These are phyloP conservation scores for Heliornis fulica DNA, from an alignment of 2,113 vertebrate genomes.

Conservation along the genomic window DNA sequence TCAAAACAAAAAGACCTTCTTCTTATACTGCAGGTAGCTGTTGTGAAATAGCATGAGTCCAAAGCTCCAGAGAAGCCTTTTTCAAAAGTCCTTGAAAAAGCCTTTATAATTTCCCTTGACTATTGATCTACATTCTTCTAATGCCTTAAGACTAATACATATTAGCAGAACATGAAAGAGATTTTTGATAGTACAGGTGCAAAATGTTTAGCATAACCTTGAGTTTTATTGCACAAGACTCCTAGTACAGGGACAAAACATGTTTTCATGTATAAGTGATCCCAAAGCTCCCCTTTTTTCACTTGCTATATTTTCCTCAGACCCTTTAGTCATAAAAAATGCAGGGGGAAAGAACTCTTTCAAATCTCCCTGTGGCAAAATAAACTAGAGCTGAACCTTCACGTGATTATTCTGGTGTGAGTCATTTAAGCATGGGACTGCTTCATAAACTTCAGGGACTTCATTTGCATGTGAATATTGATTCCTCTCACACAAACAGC, in stretches of 20 bases:
- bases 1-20: background rate
- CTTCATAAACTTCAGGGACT: constrained; percentile 61
- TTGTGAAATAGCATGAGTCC: background rate
- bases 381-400: constrained; percentile 49
- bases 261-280: background rate
- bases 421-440: constrained; percentile 38
- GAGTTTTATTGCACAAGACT: background rate
- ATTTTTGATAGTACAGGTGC: background rate
- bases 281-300: background rate
- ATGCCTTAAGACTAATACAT: background rate
- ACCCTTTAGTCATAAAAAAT: constrained; percentile 17
- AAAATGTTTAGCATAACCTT: background rate
- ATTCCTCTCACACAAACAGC: constrained; percentile 40
- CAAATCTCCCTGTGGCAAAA: constrained; percentile 11
- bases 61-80: background rate
- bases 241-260: background rate
- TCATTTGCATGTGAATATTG: constrained; percentile 65
- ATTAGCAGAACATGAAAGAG: background rate
- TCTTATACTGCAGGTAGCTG: background rate
- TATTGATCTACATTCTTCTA: background rate
- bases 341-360: background rate
- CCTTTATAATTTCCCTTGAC: background rate
- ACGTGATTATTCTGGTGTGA: constrained; percentile 27
- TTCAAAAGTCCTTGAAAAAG: background rate
- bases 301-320: background rate